Evolutionary conservation across 1,140 invertebrate species (phyloP), one percentile per base, ranked within the genome.

Genomic region (Megalopta genalis): DNA sequence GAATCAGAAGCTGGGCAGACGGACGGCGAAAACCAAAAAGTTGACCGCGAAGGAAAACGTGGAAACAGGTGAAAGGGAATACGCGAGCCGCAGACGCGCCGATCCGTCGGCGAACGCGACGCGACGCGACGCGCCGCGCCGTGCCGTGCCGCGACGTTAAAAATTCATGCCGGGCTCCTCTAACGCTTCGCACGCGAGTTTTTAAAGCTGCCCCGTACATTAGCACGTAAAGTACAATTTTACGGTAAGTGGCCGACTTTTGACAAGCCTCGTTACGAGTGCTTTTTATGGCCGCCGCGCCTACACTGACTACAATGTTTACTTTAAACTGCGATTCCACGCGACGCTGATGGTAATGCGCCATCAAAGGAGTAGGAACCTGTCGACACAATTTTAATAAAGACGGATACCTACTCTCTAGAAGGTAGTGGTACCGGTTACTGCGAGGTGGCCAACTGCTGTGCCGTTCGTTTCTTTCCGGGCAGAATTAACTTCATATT

Each of bases 1-100:
- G 82, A 87, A 84, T 86, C 82, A 73, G 74, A 87, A 77, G 67
- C 59, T 27, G n/a, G n/a, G n/a, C n/a, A n/a, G n/a, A n/a, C 27
- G 70, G 52, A 25, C 70, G 76, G 52, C 52, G 25, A 54, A 65
- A 77, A 77, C 76, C 32, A 32, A 32, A 32, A 32, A 32, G 76
- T 21, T 60, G 49, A 63, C 54, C 77, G 42, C 71, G 64, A 66
- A 32, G 63, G 37, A 74, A 64, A 73, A 74, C 64, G 75, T 69
- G 59, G 32, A 63, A 81, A 77, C 39, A 49, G 57, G 73, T 18
- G 37, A 79, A 42, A 65, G 66, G 39, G 81, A 80, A 67, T 3
- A 12, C 10, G 42, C 10, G 10, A 2, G 14, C 42, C 42, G 42
- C 42, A 46, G 12, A 46, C 10, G 14, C 42, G 42, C 14, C 10